A percentile compares a stretch with the other conserved stretches of the same genome.
These are phyloP conservation scores for Zoanthus sociatus DNA, from an alignment of 92 coral and sea anemone genomes.

Conservation along the genomic window DNA sequence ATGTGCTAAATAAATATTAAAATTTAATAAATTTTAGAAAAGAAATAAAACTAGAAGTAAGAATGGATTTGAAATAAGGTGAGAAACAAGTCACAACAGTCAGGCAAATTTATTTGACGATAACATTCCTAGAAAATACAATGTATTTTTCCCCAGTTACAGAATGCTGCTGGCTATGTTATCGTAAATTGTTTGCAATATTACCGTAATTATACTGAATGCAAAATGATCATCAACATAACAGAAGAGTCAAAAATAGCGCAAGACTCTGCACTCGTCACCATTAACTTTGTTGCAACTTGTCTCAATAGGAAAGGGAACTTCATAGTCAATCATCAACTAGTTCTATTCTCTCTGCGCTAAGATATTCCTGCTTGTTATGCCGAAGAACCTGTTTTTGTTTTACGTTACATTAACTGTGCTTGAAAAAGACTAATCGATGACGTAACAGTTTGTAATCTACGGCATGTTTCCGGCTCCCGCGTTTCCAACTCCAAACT, in stretches of 20 bases:
- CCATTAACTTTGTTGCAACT: too few species aligned
- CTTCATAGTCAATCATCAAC: too few species aligned
- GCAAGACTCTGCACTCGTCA: too few species aligned
- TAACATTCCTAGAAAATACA: not conserved
- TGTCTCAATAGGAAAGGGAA: too few species aligned
- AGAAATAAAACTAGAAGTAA: not conserved
- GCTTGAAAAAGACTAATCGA: too few species aligned
- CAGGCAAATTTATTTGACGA: not conserved
- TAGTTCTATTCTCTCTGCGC: too few species aligned
- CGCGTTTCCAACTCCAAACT: constrained; percentile 85
- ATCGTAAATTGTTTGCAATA: not conserved
- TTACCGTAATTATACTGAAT: not conserved
- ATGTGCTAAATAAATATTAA: too few species aligned
- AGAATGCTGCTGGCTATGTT: not conserved
- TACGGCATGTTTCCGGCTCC: constrained; percentile 88
- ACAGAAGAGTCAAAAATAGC: too few species aligned
- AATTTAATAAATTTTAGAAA: not conserved
- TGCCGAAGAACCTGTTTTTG: too few species aligned
- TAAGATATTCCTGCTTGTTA: too few species aligned
- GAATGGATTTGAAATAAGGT: not conserved
- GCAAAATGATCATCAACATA: too few species aligned
- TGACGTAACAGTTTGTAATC: not conserved
- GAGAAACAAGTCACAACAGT: not conserved
- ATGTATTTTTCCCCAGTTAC: not conserved
- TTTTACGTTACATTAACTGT: too few species aligned